A percentile compares a stretch with the other conserved stretches of the same genome.
phyloP scores from a whole-genome alignment of 2,888 invertebrate genomes.

The Scaptomyza parva region DNA sequence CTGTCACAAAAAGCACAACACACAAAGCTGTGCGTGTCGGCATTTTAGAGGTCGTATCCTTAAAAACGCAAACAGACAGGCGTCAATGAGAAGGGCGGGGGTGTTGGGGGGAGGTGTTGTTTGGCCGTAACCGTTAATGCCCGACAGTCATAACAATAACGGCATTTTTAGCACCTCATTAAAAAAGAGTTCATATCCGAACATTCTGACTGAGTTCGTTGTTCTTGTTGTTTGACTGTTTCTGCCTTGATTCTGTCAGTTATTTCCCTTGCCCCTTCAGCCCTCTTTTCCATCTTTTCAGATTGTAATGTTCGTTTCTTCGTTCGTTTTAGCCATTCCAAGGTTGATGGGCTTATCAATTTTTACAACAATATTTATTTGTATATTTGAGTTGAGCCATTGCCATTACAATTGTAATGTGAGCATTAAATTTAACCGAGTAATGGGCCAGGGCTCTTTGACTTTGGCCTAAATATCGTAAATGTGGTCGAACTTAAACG shows the following conservation, averaged over 20 bases:
- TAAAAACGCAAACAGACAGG: constrained; percentile 1
- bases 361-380: constrained; percentile 75
- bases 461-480: constrained; percentile 22
- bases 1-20: constrained; percentile 54
- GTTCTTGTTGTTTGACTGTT: constrained; percentile 33
- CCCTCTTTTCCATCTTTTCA: constrained; percentile 42
- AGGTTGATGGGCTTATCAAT: constrained; percentile 71
- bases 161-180: constrained; percentile 82
- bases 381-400: constrained; percentile 54
- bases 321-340: constrained; percentile 17
- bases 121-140: constrained; percentile 50
- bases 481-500: constrained; percentile 40
- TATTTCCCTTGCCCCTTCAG: neutral
- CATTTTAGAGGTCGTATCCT: constrained; percentile 24
- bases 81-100: too few relatives aligned
- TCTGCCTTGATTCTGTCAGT: constrained; percentile 26
- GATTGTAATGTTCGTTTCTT: constrained; percentile 31
- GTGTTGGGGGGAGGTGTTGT: neutral
- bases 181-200: constrained; percentile 81
- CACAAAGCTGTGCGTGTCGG: constrained; percentile 39
- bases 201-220: constrained; percentile 62
- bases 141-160: constrained; percentile 76
- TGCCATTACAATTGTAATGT: constrained; percentile 39
- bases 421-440: constrained; percentile 47
- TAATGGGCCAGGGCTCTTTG: constrained; percentile 45